Evolutionary conservation across 2,797 vertebrate genomes (phyloP).

Genomic region (Rachycentron canadum): DNA sequence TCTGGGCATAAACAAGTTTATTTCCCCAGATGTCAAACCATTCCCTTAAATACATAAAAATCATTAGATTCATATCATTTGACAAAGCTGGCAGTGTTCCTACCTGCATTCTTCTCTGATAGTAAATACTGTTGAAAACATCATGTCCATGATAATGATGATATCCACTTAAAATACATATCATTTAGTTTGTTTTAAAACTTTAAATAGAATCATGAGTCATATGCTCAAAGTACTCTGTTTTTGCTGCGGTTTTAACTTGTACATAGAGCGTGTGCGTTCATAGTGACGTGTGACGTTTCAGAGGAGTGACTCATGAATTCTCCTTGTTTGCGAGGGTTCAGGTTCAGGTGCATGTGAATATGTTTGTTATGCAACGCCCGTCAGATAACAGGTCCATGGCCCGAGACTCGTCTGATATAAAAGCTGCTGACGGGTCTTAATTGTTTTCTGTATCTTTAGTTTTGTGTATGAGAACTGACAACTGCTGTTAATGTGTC

Average conservation of each 20-base stretch:
- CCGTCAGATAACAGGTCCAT: background rate
- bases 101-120: background rate
- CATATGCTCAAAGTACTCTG: no score
- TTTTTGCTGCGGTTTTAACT: no score
- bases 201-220: background rate
- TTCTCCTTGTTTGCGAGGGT: background rate
- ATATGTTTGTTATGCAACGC: background rate
- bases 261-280: no score
- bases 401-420: background rate
- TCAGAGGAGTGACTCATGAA: background rate
- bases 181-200: background rate
- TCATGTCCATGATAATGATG: constrained; percentile 43
- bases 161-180: constrained; percentile 67
- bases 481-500: background rate
- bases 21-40: background rate
- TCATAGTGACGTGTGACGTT: fast-evolving
- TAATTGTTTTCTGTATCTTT: background rate
- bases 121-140: background rate
- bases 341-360: background rate
- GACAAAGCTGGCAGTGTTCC: background rate
- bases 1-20: background rate
- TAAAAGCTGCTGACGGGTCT: background rate
- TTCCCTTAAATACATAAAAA: background rate
- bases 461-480: background rate
- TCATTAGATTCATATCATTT: background rate